Base-by-base conservation (phyloP, 2,797 vertebrate genomes). In the Morelia viridis region DNA sequence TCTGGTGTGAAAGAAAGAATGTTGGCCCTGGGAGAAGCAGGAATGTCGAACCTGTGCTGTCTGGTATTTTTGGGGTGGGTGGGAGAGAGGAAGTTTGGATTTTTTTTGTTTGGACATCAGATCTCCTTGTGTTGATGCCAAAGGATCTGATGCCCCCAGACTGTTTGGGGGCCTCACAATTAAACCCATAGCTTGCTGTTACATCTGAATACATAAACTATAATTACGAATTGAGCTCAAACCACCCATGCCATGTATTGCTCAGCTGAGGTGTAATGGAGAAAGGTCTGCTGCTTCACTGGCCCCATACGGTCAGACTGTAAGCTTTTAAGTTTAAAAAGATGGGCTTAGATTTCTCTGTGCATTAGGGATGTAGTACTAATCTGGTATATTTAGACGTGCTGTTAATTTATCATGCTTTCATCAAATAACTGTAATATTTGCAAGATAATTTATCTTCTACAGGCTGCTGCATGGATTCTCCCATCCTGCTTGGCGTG, bases 381-480 rank as follows among this genome's bases (percentile, higher is more conserved):
- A 83, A 46, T 5, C 26, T 4, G 5, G 57, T 35, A 8, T 19
- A 15, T 19, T 64, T n/a, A 62, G 31, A 4, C 5, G 10, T 65
- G 15, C 31, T 35, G 58, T 41, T 92, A 35, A 64, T 57, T 53
- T 60, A 10, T 83, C 5, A 8, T 41, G 0, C 15, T 71, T 60
- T 53, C 7, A 71, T 28, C 41, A 19, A 3, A 13, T 53, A 13
- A 1, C 53, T 58, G 2, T 26, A 65, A 31, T 15, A 15, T 0
- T 1, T n/a, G 26, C 53, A 17, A 88, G 90, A 19, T 0, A 0
- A 91, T 85, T 94, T 83, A 0, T 92, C 10, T 88, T 68, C 22
- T 12, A 88, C 95, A 98, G 97, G 97, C 61, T 97, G 97, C 93
- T 97, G 96, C 92, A 41, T 98, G 94, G 97, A 97, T 95, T 97